These are phyloP conservation scores for Redunca redunca DNA, from an alignment of 2,113 vertebrate genomes.

Conservation along the genomic window DNA sequence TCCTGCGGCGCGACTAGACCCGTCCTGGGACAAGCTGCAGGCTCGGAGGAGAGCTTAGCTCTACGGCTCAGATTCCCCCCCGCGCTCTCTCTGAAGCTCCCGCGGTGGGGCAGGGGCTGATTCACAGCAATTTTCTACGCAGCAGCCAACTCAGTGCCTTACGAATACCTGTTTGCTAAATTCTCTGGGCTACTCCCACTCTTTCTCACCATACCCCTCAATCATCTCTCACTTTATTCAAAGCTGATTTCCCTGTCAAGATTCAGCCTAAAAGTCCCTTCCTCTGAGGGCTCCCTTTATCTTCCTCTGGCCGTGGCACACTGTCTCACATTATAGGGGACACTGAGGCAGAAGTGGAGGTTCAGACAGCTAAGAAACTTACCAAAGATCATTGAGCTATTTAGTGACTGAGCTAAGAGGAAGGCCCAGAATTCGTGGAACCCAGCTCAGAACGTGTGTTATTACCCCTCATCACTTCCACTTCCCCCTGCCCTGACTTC, in stretches of 20 bases:
- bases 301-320: background rate
- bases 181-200: conserved; percentile 52
- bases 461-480: background rate
- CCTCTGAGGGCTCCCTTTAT: background rate
- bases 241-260: conserved; percentile 31
- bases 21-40: conserved; percentile 28
- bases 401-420: background rate
- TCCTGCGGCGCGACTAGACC: background rate
- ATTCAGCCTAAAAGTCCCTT: background rate
- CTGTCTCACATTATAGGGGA: background rate
- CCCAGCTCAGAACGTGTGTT: background rate
- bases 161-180: conserved; percentile 61
- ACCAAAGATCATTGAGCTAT: background rate
- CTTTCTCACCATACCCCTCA: conserved; percentile 15
- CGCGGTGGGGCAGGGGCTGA: conserved; percentile 46
- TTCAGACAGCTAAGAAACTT: conserved; percentile 2
- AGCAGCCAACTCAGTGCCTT: conserved; percentile 47
- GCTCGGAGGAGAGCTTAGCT: background rate
- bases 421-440: background rate
- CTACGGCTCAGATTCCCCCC: background rate
- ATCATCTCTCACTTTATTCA: background rate
- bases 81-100: conserved; percentile 17
- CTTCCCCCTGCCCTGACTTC: background rate
- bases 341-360: background rate
- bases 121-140: conserved; percentile 61